Base-by-base conservation (phyloP, 2,797 vertebrate genomes). In the Chaetodon trifasciatus region DNA sequence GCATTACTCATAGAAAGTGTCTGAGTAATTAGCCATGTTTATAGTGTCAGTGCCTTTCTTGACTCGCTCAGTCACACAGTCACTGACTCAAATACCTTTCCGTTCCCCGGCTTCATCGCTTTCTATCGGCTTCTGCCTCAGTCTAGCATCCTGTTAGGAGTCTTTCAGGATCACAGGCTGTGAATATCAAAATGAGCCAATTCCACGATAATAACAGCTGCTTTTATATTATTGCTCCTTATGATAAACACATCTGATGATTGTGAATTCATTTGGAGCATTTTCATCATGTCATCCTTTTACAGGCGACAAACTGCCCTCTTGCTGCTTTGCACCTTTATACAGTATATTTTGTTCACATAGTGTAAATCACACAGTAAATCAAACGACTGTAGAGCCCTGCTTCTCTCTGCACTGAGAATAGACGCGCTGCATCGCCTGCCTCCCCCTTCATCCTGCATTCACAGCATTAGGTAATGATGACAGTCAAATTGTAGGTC, bases 401-500 rank as follows among this genome's bases (percentile, higher is more conserved):
- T n/a, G 69, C 62, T n/a, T 42, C 57, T 58, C 2, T n/a, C 15
- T 0, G 24, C 50, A 73, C 80, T 23, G 60, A 70, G 62, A 67
- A 52, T 49, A 52, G 82, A 9, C 65, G 75, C 19, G 10, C 8
- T 63, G 72, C 81, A 8, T 28, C 17, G 19, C 10, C 63, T 9
- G 21, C 57, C 69, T 16, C 69, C 77, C 53, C 69, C 74, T 23
- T 75, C 56, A 0, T 9, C 40, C 82, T 47, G 52, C 40, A 5
- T 44, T 87, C 58, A 24, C 84, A 86, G 83, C 81, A 91, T 91
- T 85, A 87, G 88, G 89, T 93, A 91, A 91, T 89, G 82, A 88
- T 80, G 81, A 89, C 78, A 81, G 91, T 86, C 65, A 85, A 72
- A 94, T 94, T 94, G 92, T 95, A 94, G 94, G 94, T 95, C 94